phyloP scores from a whole-genome alignment of 2,113 vertebrate species.

The Nothocercus nigrocapillus region DNA sequence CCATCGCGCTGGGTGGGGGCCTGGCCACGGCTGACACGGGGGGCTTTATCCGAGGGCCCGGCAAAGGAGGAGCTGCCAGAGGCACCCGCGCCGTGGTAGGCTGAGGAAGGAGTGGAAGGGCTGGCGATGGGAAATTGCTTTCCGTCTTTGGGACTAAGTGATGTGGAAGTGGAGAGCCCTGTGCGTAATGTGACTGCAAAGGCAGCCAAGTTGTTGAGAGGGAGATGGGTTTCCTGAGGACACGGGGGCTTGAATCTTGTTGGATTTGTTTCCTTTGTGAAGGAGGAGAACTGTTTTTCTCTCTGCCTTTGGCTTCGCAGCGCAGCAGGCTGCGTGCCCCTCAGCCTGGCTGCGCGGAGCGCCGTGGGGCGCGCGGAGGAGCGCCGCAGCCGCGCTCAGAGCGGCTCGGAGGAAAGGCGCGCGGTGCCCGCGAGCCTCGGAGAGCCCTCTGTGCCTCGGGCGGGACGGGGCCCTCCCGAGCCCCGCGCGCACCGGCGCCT shows the following conservation, averaged over 20 bases:
- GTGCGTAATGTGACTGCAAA: fast-evolving
- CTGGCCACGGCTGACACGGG: fast-evolving
- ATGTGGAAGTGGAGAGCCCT: background rate
- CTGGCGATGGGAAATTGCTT: background rate
- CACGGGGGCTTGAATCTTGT: background rate
- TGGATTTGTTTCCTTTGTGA: constrained; percentile 6
- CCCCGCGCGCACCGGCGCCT: background rate
- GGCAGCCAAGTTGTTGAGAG: background rate
- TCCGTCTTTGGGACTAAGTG: background rate
- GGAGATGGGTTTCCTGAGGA: background rate
- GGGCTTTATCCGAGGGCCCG: background rate
- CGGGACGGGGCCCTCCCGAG: background rate
- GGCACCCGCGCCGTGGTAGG: background rate
- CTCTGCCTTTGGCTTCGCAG: constrained; percentile 14
- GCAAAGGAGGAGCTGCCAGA: background rate
- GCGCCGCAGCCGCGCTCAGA: background rate
- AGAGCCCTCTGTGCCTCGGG: fast-evolving
- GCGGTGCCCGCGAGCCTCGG: background rate
- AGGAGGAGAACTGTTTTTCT: constrained; percentile 14
- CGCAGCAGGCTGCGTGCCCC: background rate
- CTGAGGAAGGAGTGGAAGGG: background rate
- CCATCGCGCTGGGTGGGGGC: background rate
- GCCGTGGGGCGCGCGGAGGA: background rate
- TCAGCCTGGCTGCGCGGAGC: background rate
- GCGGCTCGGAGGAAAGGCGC: background rate